Percentiles rank a stretch among this genome's conserved stretches.
Conservation (phyloP, 2,797 vertebrate genomes). For the Lutjanus argentimaculatus region DNA sequence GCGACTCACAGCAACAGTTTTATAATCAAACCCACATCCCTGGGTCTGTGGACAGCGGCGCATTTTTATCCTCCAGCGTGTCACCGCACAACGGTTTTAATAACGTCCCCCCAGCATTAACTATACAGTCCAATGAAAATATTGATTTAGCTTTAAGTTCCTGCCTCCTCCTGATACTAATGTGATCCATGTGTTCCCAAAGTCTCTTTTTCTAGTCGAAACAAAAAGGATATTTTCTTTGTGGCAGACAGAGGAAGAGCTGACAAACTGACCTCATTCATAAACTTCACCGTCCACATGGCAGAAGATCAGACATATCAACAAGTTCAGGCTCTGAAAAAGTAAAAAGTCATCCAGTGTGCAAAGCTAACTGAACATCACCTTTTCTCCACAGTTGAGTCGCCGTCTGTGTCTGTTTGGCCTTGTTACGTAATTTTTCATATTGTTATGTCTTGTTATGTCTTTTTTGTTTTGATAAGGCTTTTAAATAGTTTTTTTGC, state of each 20-base stretch:
- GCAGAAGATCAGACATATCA: too few relatives aligned
- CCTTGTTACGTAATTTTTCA: too few relatives aligned
- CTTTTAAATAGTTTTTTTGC: too few relatives aligned
- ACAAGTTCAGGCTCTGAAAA: too few relatives aligned
- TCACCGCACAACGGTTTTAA: neutral
- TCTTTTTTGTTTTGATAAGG: too few relatives aligned
- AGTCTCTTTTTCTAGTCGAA: neutral
- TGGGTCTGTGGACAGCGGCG: neutral
- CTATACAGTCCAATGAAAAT: neutral
- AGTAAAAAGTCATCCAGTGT: too few relatives aligned
- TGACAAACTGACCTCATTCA: neutral
- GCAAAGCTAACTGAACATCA: too few relatives aligned
- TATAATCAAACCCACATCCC: constrained; percentile 35
- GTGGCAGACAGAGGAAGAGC: neutral
- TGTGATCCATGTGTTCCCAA: neutral
- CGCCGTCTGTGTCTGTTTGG: too few relatives aligned
- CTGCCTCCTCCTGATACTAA: too few relatives aligned
- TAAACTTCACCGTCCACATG: neutral
- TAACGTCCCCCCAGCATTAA: neutral
- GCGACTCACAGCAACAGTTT: neutral
- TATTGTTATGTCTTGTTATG: too few relatives aligned
- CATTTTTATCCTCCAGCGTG: neutral
- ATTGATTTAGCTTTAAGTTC: constrained; percentile 4
- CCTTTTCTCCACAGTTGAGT: too few relatives aligned
- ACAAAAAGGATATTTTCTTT: neutral